Percentiles rank a stretch among this genome's conserved stretches.
Evolutionary conservation across 2,797 vertebrate genomes (phyloP).

Genomic region (Sus cebifrons): DNA sequence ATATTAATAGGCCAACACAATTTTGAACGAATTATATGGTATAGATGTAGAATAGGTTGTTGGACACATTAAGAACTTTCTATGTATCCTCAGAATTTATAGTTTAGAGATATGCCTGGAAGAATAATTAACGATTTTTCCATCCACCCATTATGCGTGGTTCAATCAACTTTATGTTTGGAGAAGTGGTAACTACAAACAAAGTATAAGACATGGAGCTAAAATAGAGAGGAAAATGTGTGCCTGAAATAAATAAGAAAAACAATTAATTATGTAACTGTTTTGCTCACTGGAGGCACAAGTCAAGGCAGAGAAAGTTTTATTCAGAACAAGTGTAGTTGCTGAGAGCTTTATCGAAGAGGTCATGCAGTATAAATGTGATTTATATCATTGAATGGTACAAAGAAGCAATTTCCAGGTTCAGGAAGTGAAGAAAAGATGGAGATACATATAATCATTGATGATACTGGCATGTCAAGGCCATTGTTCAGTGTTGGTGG

Average conservation of each 20-base stretch:
- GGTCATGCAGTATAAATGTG: background rate
- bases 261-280: background rate
- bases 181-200: background rate
- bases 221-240: background rate
- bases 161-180: background rate
- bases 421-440: background rate
- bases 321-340: background rate
- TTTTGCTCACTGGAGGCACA: background rate
- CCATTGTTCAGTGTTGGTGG: background rate
- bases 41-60: background rate
- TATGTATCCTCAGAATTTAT: background rate
- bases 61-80: constrained; percentile 36
- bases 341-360: background rate
- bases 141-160: background rate
- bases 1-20: constrained; percentile 64
- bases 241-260: background rate
- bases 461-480: background rate
- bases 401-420: background rate
- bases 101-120: background rate
- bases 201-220: background rate
- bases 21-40: constrained; percentile 62
- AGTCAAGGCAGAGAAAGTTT: background rate
- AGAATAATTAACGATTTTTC: background rate
- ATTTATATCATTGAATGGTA: background rate
- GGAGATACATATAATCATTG: background rate